Percentiles rank a stretch among this genome's conserved stretches.
Conservation (phyloP, 2,797 vertebrate genomes). For the Calcarius lapponicus region DNA sequence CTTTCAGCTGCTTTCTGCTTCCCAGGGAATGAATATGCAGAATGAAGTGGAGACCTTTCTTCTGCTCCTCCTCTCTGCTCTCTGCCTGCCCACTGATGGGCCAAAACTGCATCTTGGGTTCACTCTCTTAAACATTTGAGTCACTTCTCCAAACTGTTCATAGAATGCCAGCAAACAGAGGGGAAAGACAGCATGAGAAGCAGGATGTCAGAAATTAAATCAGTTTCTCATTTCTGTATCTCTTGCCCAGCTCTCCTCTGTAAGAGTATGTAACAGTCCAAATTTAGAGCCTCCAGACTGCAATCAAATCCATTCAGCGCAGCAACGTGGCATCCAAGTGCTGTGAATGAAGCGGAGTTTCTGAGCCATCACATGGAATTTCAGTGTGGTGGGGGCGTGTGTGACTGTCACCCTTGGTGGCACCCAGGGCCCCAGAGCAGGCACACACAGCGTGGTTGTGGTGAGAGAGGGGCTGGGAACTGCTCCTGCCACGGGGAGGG, state of each 20-base stretch:
- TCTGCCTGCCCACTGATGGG: neutral
- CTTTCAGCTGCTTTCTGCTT: neutral
- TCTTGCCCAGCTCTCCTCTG: neutral
- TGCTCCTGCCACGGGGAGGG: accelerated
- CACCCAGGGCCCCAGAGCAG: neutral
- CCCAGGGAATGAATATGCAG: neutral
- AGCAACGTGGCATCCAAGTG: neutral
- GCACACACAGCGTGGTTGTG: accelerated
- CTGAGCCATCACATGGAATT: neutral
- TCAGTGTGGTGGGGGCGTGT: accelerated
- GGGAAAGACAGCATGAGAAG: neutral
- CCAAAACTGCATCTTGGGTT: neutral
- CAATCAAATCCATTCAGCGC: neutral
- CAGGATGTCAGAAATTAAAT: neutral
- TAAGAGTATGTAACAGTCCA: neutral
- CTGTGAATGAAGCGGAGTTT: neutral
- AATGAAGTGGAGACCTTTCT: neutral
- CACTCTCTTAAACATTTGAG: neutral
- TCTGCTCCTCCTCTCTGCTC: neutral
- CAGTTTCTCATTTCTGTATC: neutral
- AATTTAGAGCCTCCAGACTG: slow-evolving; percentile 21
- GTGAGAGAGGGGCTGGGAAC: neutral
- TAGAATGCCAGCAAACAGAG: neutral
- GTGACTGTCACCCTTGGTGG: neutral
- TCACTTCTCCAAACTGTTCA: neutral